A percentile compares a stretch with the other conserved stretches of the same genome.
These are phyloP conservation scores for Trachelipus rathkii DNA, from an alignment of 1,140 invertebrate genomes.

Conservation along the genomic window DNA sequence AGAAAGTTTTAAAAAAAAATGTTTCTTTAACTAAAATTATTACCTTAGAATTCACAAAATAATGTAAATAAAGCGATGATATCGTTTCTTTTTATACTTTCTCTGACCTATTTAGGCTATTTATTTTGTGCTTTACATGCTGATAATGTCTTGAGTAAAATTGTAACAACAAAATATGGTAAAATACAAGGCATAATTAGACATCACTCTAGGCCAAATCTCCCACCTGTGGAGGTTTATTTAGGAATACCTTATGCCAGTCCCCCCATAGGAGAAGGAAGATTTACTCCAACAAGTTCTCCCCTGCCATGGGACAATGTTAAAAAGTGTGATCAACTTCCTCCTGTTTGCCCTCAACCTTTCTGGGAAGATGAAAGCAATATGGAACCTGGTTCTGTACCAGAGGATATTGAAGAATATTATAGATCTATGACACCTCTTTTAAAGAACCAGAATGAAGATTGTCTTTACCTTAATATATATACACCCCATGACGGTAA, in stretches of 20 bases:
- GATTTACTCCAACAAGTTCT: constrained; percentile 58
- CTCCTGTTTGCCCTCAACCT: constrained; percentile 52
- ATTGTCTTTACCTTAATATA: constrained; percentile 94
- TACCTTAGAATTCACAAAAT: background rate
- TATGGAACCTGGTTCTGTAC: constrained; percentile 56
- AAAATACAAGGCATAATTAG: constrained; percentile 52
- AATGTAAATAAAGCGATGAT: background rate
- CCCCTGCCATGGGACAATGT: constrained; percentile 45
- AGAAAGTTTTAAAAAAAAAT: background rate
- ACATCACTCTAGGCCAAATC: constrained; percentile 57
- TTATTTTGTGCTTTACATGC: background rate
- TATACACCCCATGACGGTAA: constrained; percentile 90
- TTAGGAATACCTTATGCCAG: constrained; percentile 65
- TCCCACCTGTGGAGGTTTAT: constrained; percentile 71
- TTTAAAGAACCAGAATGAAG: constrained; percentile 86
- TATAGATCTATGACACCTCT: constrained; percentile 78
- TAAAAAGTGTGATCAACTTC: constrained; percentile 39
- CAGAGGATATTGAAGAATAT: constrained; percentile 77
- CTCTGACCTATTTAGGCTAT: background rate
- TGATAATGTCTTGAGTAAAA: constrained; percentile 46
- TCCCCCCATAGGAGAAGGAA: constrained; percentile 58
- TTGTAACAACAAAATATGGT: constrained; percentile 54
- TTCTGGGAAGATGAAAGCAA: constrained; percentile 48
- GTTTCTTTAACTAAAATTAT: background rate
- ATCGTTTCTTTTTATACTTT: background rate